phyloP scores from a whole-genome alignment of 2,113 vertebrate genomes.

The Platysteira castanea region DNA sequence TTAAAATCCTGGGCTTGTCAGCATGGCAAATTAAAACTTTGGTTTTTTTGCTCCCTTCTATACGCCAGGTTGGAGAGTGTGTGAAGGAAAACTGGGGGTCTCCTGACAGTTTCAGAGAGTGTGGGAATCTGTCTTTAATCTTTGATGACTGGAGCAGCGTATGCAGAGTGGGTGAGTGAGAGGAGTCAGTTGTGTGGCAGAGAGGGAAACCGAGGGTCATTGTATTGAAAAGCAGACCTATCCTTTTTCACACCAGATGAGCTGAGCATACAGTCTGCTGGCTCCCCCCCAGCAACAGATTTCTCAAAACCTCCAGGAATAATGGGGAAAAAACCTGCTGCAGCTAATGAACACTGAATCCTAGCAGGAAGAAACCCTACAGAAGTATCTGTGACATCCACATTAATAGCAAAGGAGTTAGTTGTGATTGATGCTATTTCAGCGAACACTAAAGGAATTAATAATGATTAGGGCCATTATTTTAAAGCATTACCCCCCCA shows the following conservation, averaged over 20 bases:
- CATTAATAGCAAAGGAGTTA: conserved; percentile 68
- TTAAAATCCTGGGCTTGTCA: conserved; percentile 55
- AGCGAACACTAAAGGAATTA: conserved; percentile 67
- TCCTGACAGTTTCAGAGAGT: conserved; percentile 16
- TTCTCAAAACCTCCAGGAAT: conserved; percentile 2
- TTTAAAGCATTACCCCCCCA: conserved; percentile 42
- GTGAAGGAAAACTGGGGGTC: background rate
- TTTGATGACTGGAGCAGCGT: background rate
- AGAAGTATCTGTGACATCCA: conserved; percentile 60
- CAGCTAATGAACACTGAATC: conserved; percentile 55
- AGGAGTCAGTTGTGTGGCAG: background rate
- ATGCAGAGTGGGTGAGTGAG: background rate
- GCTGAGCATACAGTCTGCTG: background rate
- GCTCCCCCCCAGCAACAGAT: background rate
- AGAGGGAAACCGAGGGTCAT: background rate
- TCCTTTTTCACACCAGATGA: background rate
- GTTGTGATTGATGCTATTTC: conserved; percentile 67
- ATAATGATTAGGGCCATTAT: conserved; percentile 71
- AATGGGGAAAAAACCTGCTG: background rate
- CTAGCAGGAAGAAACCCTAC: conserved; percentile 45
- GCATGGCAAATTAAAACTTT: conserved; percentile 47
- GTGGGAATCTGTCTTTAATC: conserved; percentile 40
- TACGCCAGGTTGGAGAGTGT: background rate
- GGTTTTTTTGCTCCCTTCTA: background rate
- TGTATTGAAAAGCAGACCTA: background rate